phyloP scores from a whole-genome alignment of 2,888 invertebrate genomes.

The Catocala fraxini region DNA sequence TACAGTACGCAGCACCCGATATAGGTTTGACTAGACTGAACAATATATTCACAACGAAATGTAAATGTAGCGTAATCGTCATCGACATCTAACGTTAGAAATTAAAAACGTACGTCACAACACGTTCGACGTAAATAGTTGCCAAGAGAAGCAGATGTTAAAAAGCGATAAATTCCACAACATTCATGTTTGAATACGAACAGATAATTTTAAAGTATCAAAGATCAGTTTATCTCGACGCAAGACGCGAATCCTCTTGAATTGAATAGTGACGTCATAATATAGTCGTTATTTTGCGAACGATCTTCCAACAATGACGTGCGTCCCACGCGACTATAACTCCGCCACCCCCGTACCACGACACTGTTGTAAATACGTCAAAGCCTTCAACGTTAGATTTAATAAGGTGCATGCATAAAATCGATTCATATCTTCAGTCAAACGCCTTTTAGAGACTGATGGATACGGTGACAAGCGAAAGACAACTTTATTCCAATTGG shows the following conservation, averaged over 20 bases:
- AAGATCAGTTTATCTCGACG: conserved; percentile 27
- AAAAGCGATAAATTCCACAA: conserved; percentile 10
- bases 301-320: conserved; percentile 39
- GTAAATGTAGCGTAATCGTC: conserved; percentile 5
- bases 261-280: conserved; percentile 31
- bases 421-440: conserved; percentile 35
- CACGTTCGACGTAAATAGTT: conserved; percentile 4
- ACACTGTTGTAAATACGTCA: conserved; percentile 50
- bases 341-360: conserved; percentile 50
- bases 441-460: conserved; percentile 12
- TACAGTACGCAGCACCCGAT: too few relatives aligned
- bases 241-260: conserved; percentile 26
- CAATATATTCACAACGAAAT: not conserved
- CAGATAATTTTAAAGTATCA: conserved; percentile 18
- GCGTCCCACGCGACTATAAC: conserved; percentile 52
- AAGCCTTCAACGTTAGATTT: conserved; percentile 51
- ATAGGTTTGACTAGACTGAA: too few relatives aligned
- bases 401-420: conserved; percentile 52
- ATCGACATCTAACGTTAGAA: conserved; percentile 3
- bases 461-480: conserved; percentile 20
- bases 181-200: conserved; percentile 3
- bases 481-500: conserved; percentile 14
- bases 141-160: conserved; percentile 19
- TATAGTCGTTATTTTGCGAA: conserved; percentile 5
- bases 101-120: conserved; percentile 15